phyloP scores from a whole-genome alignment of 2,113 vertebrate genomes.

The Thamnophis sirtalis region DNA sequence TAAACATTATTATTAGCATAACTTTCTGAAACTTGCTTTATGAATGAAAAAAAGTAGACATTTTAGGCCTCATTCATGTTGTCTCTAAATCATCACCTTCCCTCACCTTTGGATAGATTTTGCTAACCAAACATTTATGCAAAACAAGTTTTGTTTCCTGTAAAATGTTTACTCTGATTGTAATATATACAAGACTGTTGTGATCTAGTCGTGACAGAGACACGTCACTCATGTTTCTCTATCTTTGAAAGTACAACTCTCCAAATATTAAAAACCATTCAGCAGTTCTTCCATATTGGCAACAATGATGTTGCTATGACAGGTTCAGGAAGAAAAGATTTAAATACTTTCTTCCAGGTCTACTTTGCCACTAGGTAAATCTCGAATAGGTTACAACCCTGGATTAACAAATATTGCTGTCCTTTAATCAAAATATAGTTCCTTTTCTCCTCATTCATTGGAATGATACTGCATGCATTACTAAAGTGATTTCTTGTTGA shows the following conservation, averaged over 20 bases:
- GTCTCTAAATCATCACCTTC: not conserved
- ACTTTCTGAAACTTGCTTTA: not conserved
- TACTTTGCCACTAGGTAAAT: not conserved
- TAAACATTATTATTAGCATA: not conserved
- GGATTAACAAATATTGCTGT: not conserved
- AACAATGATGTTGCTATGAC: not conserved
- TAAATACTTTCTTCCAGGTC: too few species aligned
- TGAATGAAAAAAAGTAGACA: not conserved
- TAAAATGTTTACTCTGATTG: not conserved
- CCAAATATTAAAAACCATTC: not conserved
- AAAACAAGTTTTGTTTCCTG: not conserved
- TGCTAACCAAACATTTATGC: not conserved
- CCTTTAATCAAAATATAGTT: not conserved
- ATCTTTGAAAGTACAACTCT: not conserved
- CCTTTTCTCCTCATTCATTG: not conserved
- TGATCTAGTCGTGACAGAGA: not conserved
- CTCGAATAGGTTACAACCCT: not conserved
- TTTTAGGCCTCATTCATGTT: not conserved
- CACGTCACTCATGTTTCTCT: not conserved
- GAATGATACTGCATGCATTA: not conserved
- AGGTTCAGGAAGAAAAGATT: not conserved
- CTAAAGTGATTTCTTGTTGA: conserved; percentile 10
- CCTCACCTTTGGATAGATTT: not conserved
- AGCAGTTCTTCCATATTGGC: not conserved
- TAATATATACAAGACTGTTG: not conserved